Evolutionary conservation across 2,888 invertebrate genomes (phyloP).

Genomic region (Sesamia inferens): DNA sequence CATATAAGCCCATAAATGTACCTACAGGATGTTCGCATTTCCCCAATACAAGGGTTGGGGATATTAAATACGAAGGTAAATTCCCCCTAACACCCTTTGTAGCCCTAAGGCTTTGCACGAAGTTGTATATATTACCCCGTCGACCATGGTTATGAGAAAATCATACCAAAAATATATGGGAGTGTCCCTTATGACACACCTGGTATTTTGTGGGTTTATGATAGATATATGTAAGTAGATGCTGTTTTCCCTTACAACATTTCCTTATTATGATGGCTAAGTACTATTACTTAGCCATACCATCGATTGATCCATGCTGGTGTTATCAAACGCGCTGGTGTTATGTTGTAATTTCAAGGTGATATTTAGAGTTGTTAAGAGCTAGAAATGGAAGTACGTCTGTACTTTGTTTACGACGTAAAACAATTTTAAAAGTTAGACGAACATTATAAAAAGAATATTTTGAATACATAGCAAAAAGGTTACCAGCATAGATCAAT

Average conservation of each 20-base stretch:
- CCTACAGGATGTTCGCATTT: constrained; percentile 23
- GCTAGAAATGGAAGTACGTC: no score
- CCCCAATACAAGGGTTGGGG: constrained; percentile 30
- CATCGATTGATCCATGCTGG: no score
- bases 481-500: no score
- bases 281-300: neutral
- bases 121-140: constrained; percentile 51
- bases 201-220: constrained; percentile 3
- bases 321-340: no score
- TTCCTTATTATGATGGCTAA: neutral
- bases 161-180: constrained; percentile 41
- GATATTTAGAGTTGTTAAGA: no score
- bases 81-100: constrained; percentile 48
- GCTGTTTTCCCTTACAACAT: neutral
- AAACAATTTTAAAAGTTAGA: no score
- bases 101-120: constrained; percentile 34
- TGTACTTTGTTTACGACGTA: no score
- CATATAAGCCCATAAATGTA: constrained; percentile 9
- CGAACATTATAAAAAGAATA: no score
- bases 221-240: neutral
- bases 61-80: constrained; percentile 49
- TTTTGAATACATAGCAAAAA: no score
- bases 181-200: constrained; percentile 20
- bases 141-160: constrained; percentile 20
- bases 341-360: no score